Base-by-base conservation (phyloP, 2,113 vertebrate species). In the Neotragus moschatus region DNA sequence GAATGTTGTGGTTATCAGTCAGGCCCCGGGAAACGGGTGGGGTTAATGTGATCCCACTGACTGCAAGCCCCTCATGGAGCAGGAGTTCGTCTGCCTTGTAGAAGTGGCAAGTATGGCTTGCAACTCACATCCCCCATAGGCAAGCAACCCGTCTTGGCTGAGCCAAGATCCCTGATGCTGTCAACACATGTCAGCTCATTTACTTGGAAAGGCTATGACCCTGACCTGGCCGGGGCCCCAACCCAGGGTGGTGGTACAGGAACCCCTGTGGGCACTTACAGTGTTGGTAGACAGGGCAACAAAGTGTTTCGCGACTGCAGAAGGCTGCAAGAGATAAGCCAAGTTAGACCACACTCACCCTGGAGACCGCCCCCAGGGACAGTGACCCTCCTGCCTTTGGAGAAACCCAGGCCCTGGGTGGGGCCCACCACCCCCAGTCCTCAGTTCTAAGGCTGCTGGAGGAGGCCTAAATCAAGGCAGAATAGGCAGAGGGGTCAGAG, bases 271-370 rank as follows among this genome's bases (percentile, higher is more conserved):
- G 79, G 36, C 96, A 99, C 99, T 99, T 94, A 99, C 99, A 36
- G 98, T 99, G 91, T 99, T 99, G 97, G 99, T 99, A 88, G 99
- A 99, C 92, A 99, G 99, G n/a, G 99, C 99, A 47, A 99, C 99
- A 36, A 99, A 99, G 93, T 99, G 99, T 98, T 99, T 99, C 92
- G 99, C 99, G 3, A 99, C 99, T 49, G 99, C 98, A 95, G 99
- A 98, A 96, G 99, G 98, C 99, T 99, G 96, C 88, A 96, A 98
- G 88, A 92, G 94, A 98, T 19, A 43, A 96, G 17, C 10, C 61
- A 58, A 15, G 79, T 98, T 66, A 94, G 2, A 82, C 12, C 23
- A 85, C 51, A 33, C 13, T 82, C 47, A 87, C 5, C 45, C 36
- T 43, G 16, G 30, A 10, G 19, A 66, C 63, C 1, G 2, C 14